phyloP scores from a whole-genome alignment of 2,797 vertebrate species.

The Xyrichtys novacula region DNA sequence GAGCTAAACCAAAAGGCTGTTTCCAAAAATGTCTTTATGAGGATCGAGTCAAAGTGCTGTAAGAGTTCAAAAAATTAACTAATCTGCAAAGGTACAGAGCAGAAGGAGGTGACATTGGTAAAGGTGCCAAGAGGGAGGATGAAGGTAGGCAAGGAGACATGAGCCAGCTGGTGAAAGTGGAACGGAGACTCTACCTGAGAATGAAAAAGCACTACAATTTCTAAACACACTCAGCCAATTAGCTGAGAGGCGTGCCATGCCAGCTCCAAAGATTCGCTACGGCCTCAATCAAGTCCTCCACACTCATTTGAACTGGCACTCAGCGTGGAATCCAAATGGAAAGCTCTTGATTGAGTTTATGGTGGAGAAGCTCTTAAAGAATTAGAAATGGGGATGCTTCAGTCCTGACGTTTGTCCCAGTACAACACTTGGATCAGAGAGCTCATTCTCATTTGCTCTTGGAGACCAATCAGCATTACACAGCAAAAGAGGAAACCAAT shows the following conservation, averaged over 20 bases:
- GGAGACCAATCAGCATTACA: conserved; percentile 57
- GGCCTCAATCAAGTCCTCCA: conserved; percentile 56
- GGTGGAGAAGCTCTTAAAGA: conserved; percentile 57
- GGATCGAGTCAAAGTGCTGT: conserved; percentile 20
- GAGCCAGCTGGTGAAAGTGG: conserved; percentile 40
- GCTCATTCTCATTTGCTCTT: conserved; percentile 56
- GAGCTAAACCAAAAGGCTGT: conserved; percentile 10
- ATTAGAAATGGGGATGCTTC: conserved; percentile 53
- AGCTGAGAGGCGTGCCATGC: conserved; percentile 35
- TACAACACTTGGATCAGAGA: conserved; percentile 54
- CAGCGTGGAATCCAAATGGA: conserved; percentile 63
- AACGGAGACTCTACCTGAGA: conserved; percentile 62
- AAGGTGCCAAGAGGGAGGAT: conserved; percentile 20
- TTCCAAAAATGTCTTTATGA: conserved; percentile 18
- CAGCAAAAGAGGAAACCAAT: conserved; percentile 56
- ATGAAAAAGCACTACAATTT: conserved; percentile 60
- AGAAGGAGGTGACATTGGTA: conserved; percentile 66
- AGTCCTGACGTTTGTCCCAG: conserved; percentile 50
- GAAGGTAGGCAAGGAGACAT: conserved; percentile 22
- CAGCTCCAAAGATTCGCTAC: conserved; percentile 67
- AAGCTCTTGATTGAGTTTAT: conserved; percentile 80
- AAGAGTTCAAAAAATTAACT: conserved; percentile 15
- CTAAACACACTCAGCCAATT: conserved; percentile 70
- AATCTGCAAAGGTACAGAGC: conserved; percentile 8
- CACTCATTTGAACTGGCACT: conserved; percentile 57